A percentile compares a stretch with the other conserved stretches of the same genome.
Evolutionary conservation across 2,888 invertebrate species (phyloP).

Genomic region (Deilephila elpenor): DNA sequence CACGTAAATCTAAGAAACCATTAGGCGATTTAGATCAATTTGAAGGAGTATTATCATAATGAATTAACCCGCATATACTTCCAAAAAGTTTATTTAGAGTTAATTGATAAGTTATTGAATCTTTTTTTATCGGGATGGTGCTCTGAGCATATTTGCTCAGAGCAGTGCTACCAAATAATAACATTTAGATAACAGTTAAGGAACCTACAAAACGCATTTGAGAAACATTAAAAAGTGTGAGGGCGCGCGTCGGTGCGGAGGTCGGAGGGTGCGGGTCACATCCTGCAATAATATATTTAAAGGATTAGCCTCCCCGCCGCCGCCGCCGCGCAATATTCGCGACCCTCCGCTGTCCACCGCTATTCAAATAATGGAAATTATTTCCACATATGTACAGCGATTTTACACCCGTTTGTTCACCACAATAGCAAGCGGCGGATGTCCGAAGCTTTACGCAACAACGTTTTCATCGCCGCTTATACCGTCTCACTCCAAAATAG

Average conservation of each 20-base stretch:
- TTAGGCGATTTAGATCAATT: no score
- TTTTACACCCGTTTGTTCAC: conserved; percentile 74
- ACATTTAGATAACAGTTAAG: conserved; percentile 8
- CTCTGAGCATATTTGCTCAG: background rate
- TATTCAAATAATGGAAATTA: conserved; percentile 84
- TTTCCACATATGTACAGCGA: conserved; percentile 82
- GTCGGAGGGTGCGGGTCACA: conserved; percentile 71
- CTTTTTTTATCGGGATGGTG: background rate
- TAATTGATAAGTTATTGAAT: no score
- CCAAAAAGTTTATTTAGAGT: no score
- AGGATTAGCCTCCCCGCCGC: conserved; percentile 71
- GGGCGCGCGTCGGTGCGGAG: conserved; percentile 48
- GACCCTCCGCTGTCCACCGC: conserved; percentile 68
- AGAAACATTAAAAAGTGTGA: conserved; percentile 73
- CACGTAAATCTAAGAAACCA: no score
- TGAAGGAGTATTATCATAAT: no score
- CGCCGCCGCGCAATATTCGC: conserved; percentile 76
- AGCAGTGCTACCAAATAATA: background rate
- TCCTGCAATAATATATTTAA: conserved; percentile 84
- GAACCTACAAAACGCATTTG: conserved; percentile 49
- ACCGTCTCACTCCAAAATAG: conserved; percentile 29
- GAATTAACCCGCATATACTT: no score
- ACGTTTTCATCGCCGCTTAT: conserved; percentile 31
- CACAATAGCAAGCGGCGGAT: conserved; percentile 59
- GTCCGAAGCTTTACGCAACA: conserved; percentile 46